These are phyloP conservation scores for Podarcis siculus DNA, from an alignment of 2,797 vertebrate genomes.

Conservation along the genomic window DNA sequence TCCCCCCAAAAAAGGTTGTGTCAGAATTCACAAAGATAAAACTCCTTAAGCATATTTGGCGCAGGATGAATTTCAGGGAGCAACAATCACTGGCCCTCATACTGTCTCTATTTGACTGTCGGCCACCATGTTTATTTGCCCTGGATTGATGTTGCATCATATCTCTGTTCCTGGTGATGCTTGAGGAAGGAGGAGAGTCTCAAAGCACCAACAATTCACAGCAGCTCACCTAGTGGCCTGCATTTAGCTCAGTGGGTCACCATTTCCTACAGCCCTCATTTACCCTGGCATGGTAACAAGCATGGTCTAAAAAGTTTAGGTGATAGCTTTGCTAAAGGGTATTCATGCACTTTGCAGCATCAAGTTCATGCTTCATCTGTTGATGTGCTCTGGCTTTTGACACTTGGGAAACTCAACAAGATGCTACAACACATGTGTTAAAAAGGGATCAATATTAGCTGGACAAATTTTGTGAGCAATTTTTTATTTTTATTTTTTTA, in stretches of 20 bases:
- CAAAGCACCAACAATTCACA: no score
- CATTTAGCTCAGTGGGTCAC: not conserved
- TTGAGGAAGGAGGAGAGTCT: no score
- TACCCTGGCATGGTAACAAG: not conserved
- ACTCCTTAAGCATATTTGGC: no score
- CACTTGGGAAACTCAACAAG: not conserved
- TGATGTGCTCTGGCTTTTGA: not conserved
- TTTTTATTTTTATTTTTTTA: not conserved
- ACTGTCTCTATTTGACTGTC: no score
- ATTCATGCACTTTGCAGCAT: not conserved
- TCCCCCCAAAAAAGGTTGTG: no score
- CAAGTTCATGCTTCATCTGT: not conserved
- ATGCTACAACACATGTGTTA: not conserved
- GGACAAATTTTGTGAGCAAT: not conserved
- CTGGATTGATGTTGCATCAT: no score
- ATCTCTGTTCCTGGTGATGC: no score
- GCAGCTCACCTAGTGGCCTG: not conserved
- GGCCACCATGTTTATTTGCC: no score
- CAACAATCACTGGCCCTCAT: no score
- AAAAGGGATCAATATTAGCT: constrained; percentile 9
- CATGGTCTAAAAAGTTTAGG: not conserved
- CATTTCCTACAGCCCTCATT: not conserved
- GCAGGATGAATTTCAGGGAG: no score
- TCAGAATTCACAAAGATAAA: no score
- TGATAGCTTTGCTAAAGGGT: not conserved